Evolutionary conservation across 2,888 invertebrate genomes (phyloP).

Genomic region (Eledona agricola): DNA sequence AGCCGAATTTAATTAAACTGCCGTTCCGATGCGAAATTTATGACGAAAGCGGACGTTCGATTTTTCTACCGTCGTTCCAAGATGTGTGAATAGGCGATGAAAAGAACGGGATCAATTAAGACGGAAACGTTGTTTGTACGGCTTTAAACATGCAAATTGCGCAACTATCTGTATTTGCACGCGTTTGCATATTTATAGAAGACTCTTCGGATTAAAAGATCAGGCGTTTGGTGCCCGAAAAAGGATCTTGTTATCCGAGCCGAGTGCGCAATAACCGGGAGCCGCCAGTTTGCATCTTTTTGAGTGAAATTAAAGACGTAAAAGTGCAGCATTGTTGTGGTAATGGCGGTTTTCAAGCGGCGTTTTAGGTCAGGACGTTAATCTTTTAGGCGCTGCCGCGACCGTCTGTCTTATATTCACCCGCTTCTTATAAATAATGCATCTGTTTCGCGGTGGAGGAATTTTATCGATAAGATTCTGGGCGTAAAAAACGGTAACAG

Average conservation of each 20-base stretch:
- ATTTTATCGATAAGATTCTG: constrained; percentile 23
- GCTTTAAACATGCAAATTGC: constrained; percentile 20
- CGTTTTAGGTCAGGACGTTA: constrained; percentile 31
- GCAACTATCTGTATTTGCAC: constrained; percentile 19
- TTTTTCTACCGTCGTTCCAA: no score
- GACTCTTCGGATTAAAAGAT: constrained; percentile 31
- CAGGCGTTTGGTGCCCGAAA: constrained; percentile 1
- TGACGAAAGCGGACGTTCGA: constrained; percentile 8
- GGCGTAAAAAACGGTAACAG: constrained; percentile 16
- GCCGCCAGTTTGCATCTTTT: no score
- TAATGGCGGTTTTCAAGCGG: constrained; percentile 26
- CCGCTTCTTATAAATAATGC: constrained; percentile 31
- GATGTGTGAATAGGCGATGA: no score
- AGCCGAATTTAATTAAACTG: constrained; percentile 15
- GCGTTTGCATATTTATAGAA: constrained; percentile 40
- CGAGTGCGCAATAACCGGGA: no score
- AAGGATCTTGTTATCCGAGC: no score
- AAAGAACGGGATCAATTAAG: constrained; percentile 5
- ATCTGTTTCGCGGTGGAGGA: constrained; percentile 21
- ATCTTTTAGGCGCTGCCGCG: constrained; percentile 31
- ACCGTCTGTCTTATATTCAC: constrained; percentile 33
- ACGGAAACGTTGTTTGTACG: constrained; percentile 8
- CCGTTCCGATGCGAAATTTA: constrained; percentile 17
- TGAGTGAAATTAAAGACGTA: constrained; percentile 12
- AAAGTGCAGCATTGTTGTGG: constrained; percentile 28